Base-by-base conservation (phyloP, 1,140 invertebrate genomes). In the Acromyrmex echinatior region DNA sequence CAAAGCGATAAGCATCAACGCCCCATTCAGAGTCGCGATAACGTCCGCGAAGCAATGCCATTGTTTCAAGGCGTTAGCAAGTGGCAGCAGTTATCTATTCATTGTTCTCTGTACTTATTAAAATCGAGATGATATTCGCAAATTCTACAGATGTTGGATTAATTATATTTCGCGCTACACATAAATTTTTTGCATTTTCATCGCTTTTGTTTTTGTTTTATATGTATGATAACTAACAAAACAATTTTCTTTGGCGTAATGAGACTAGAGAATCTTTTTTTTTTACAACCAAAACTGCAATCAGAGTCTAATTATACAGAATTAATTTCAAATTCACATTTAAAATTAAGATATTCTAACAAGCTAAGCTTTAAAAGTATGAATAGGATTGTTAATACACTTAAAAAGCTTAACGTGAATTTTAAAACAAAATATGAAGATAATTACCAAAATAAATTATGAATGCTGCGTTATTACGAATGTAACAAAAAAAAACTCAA, bases 41-140 rank as follows among this genome's bases (percentile, higher is more conserved):
- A 92, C 66, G 84, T 88, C 84, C 80, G 31, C 86, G 45, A 70
- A 63, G 35, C 53, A 39, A 56, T 84, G 63, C 87, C 56, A 92
- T 92, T 92, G 92, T 92, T 92, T 90, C 85, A 65, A 66, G 63
- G 78, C 74, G 66, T 60, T 68, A 49, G 56, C 71, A 71, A 68
- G 60, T 82, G 86, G 63, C 84, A 73, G 73, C 84, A 39, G 92
- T 91, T 92, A 92, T 92, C 90, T 90, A 51, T 65, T 86, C 87
- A 93, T 93, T 93, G 92, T 94, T 90, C 88, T 68, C 86, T 63
- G 86, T 92, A 87, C 91, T 93, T 92, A 91, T 93, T 93, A 93
- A 93, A 94, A 92, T 88, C 73, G 86, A 91, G 88, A 78, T 86
- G 81, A 58, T 28, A 12, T 49, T 58, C 5, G 25, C 18, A n/a